phyloP scores from a whole-genome alignment of 2,888 invertebrate genomes.

The Drosophila incognita region DNA sequence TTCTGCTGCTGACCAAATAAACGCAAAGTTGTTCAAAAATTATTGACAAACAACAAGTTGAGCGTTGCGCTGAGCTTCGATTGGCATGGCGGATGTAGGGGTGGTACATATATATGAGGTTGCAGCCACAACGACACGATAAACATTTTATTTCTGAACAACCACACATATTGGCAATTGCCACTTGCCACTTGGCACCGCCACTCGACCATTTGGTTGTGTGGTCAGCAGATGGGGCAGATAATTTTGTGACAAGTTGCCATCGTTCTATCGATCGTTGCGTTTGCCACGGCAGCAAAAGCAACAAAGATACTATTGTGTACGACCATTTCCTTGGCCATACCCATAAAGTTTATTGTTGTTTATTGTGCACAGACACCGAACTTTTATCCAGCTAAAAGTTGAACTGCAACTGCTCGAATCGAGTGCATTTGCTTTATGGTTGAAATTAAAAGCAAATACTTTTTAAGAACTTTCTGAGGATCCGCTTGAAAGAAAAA shows the following conservation, averaged over 20 bases:
- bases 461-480: conserved; percentile 20
- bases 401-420: conserved; percentile 10
- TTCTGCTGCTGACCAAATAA: conserved; percentile 36
- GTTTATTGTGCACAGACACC: conserved; percentile 45
- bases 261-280: conserved; percentile 35
- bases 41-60: conserved; percentile 47
- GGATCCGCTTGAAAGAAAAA: neutral
- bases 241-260: conserved; percentile 56
- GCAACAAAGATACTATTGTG: conserved; percentile 4
- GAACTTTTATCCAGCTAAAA: conserved; percentile 28
- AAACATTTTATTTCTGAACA: conserved; percentile 64
- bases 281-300: conserved; percentile 10
- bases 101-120: conserved; percentile 4
- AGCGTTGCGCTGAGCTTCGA: conserved; percentile 19
- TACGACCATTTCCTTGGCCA: conserved; percentile 2
- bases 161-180: conserved; percentile 32
- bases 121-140: conserved; percentile 58
- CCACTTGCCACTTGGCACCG: conserved; percentile 8
- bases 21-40: conserved; percentile 36
- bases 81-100: conserved; percentile 7
- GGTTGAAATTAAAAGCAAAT: conserved; percentile 37
- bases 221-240: conserved; percentile 47
- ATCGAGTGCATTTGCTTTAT: conserved; percentile 34
- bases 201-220: conserved; percentile 4
- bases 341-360: conserved; percentile 50